Conservation (phyloP, 2,888 invertebrate genomes). For the Cosmia pyralina region DNA sequence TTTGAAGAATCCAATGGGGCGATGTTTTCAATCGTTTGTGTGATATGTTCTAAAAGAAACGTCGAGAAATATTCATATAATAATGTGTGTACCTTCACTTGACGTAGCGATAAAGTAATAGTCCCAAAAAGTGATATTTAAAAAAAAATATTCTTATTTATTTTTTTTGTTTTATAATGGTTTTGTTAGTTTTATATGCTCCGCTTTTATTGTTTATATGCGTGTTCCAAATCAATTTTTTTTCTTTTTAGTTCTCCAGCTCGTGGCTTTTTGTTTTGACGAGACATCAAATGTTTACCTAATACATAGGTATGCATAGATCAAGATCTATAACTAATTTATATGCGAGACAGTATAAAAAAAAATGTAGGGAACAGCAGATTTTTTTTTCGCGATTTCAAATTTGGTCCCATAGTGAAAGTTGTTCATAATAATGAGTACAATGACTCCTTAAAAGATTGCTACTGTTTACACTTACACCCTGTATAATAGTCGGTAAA, state of each 20-base stretch:
- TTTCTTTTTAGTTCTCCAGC: not conserved
- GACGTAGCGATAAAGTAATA: not conserved
- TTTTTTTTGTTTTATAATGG: too few species aligned
- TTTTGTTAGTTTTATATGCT: too few species aligned
- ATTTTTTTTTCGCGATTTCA: too few species aligned
- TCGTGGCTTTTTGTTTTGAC: not conserved
- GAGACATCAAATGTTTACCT: not conserved
- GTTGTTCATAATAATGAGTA: too few species aligned
- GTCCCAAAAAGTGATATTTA: not conserved
- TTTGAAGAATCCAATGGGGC: constrained; percentile 40
- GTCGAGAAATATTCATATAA: not conserved
- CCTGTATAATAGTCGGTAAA: too few species aligned
- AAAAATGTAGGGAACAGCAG: too few species aligned
- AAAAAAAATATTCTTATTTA: too few species aligned
- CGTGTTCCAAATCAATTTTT: too few species aligned
- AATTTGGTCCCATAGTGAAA: too few species aligned
- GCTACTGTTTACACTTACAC: too few species aligned
- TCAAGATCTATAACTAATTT: not conserved
- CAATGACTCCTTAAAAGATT: too few species aligned
- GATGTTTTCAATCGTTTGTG: constrained; percentile 7
- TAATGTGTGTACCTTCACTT: constrained; percentile 8
- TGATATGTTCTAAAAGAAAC: not conserved
- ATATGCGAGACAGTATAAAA: not conserved
- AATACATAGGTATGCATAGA: not conserved
- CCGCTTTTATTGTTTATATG: too few species aligned